Evolutionary conservation across 2,888 invertebrate species (phyloP).

Genomic region (Tetramorium bicarinatum): DNA sequence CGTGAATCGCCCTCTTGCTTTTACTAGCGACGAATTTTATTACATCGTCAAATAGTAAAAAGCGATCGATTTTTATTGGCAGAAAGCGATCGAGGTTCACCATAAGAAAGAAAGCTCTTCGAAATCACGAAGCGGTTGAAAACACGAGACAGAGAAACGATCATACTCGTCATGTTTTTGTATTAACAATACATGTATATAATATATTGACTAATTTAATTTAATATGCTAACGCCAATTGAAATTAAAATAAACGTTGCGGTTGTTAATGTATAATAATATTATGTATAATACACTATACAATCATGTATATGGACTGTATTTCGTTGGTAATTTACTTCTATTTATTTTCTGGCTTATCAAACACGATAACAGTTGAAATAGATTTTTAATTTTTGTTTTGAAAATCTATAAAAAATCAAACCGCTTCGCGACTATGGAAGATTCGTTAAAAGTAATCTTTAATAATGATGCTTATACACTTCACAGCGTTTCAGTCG

Average conservation of each 20-base stretch:
- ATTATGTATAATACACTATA: background rate
- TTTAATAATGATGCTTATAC: slow-evolving; percentile 42
- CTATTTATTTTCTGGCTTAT: background rate
- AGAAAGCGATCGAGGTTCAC: slow-evolving; percentile 84
- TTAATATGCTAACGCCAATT: background rate
- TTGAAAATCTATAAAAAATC: background rate
- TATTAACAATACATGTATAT: background rate
- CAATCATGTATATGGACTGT: background rate
- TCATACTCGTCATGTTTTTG: background rate
- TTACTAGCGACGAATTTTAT: slow-evolving; percentile 17
- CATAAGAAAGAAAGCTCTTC: slow-evolving; percentile 69
- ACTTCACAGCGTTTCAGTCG: slow-evolving; percentile 46
- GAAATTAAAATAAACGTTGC: background rate
- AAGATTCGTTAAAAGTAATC: slow-evolving; percentile 21
- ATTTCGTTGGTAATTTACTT: background rate
- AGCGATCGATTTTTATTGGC: slow-evolving; percentile 44
- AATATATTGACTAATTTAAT: background rate
- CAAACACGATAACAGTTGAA: background rate
- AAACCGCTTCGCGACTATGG: slow-evolving; percentile 9
- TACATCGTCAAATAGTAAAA: slow-evolving; percentile 16
- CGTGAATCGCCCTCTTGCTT: slow-evolving; percentile 82
- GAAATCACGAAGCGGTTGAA: slow-evolving; percentile 33
- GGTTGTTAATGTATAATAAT: background rate
- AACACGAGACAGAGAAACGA: background rate
- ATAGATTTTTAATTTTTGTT: background rate